Base-by-base conservation (phyloP, 1,140 invertebrate species). In the Macrosteles quadrilineatus region DNA sequence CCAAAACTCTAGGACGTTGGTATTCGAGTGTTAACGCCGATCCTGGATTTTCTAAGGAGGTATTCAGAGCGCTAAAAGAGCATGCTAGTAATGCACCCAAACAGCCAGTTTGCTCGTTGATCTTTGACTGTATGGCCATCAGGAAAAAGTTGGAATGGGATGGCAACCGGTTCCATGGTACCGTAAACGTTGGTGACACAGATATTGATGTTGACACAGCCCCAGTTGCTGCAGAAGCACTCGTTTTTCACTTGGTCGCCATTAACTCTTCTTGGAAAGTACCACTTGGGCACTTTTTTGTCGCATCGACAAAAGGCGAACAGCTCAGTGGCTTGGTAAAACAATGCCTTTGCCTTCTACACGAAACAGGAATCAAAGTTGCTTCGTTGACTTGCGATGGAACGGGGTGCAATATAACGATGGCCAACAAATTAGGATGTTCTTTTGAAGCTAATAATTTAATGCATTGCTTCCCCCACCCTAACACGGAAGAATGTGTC, bases 261-360 rank as follows among this genome's bases (percentile, higher is more conserved):
- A 50, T 80, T 2, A 80, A 80, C 69, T 71, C 63, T 12, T 25
- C 45, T 12, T 80, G 77, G 73, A 80, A 79, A 69, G 68, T 80
- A 57, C 78, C 79, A 32, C 27, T 80, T 31, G 78, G 73, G n/a
- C 79, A 80, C 74, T 79, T 78, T 57, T 76, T 32, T 50, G 17
- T n/a, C n/a, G n/a, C n/a, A n/a, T n/a, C n/a, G n/a, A n/a, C n/a
- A n/a, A n/a, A n/a, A n/a, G n/a, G n/a, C n/a, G n/a, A n/a, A n/a
- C n/a, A n/a, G n/a, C n/a, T n/a, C n/a, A n/a, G n/a, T n/a, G n/a
- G n/a, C n/a, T 32, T 2, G 17, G 19, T 32, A 36, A 36, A 55
- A n/a, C 40, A 69, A 47, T 47, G 75, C 31, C 74, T 67, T 32
- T 47, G 74, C 17, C 57, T 75, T 32, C 47, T 72, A 17, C 67